Conservation (phyloP, 2,888 invertebrate species). For the Phorcus lineatus region DNA sequence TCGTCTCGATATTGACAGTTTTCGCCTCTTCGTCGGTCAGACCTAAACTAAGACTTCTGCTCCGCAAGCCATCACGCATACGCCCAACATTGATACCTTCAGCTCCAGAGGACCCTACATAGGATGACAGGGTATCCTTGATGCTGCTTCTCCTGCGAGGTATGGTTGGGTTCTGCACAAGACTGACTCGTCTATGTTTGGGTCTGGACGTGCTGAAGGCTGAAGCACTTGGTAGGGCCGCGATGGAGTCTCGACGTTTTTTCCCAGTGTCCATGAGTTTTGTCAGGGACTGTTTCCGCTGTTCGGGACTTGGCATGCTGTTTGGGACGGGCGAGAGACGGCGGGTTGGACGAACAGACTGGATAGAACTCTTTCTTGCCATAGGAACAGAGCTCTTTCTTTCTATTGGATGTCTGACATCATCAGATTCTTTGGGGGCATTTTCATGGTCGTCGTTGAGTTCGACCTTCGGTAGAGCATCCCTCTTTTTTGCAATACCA, state of each 20-base stretch:
- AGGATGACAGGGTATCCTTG: slow-evolving; percentile 1
- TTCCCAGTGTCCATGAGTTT: slow-evolving; percentile 8
- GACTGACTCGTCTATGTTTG: slow-evolving; percentile 14
- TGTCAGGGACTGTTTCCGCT: not conserved
- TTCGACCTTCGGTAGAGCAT: not conserved
- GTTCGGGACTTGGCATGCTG: not conserved
- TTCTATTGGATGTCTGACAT: not conserved
- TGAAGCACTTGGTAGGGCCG: not conserved
- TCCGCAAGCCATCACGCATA: not conserved
- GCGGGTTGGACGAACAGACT: not conserved
- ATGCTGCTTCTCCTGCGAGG: slow-evolving; percentile 17
- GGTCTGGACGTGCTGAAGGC: not conserved
- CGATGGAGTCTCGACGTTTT: slow-evolving; percentile 13
- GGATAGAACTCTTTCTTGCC: not conserved
- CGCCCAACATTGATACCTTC: not conserved
- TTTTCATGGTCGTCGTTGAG: not conserved
- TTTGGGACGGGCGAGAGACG: not conserved
- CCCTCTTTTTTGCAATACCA: not conserved
- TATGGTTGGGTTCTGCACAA: not conserved
- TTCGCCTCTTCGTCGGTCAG: not conserved
- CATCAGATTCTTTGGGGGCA: not conserved
- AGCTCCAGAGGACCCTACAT: not conserved
- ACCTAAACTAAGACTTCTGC: not conserved
- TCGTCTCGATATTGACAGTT: not conserved
- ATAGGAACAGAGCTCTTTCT: not conserved